These are phyloP conservation scores for Anagrus nilaparvatae DNA, from an alignment of 1,140 invertebrate species.

Conservation along the genomic window DNA sequence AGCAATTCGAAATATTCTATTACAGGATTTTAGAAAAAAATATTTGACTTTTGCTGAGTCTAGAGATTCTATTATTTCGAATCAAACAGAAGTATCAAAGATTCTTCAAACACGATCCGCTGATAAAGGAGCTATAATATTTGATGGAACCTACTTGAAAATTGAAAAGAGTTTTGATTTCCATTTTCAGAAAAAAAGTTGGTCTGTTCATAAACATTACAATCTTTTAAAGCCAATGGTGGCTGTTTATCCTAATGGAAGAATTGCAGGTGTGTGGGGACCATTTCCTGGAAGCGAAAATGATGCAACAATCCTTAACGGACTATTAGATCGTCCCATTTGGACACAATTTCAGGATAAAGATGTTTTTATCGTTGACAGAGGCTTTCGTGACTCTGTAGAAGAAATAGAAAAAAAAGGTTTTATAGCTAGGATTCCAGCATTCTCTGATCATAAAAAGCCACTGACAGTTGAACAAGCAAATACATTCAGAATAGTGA, in stretches of 20 bases:
- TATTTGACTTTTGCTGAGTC: not conserved
- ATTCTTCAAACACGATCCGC: too few relatives aligned
- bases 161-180: not conserved
- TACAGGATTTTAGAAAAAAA: not conserved
- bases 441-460: not conserved
- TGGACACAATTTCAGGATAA: not conserved
- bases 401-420: not conserved
- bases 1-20: not conserved
- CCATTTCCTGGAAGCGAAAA: not conserved
- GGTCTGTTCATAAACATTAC: not conserved
- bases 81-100: too few relatives aligned
- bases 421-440: not conserved
- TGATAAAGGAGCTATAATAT: too few relatives aligned
- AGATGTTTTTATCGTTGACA: not conserved
- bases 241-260: not conserved
- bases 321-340: not conserved
- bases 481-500: not conserved
- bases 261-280: not conserved
- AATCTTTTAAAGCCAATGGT: not conserved
- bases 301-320: not conserved
- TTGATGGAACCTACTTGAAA: not conserved
- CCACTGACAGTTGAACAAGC: not conserved
- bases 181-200: not conserved
- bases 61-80: not conserved
- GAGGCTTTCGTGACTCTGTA: not conserved